These are phyloP conservation scores for Tribolium freemani DNA, from an alignment of 2,888 invertebrate genomes.

Conservation along the genomic window DNA sequence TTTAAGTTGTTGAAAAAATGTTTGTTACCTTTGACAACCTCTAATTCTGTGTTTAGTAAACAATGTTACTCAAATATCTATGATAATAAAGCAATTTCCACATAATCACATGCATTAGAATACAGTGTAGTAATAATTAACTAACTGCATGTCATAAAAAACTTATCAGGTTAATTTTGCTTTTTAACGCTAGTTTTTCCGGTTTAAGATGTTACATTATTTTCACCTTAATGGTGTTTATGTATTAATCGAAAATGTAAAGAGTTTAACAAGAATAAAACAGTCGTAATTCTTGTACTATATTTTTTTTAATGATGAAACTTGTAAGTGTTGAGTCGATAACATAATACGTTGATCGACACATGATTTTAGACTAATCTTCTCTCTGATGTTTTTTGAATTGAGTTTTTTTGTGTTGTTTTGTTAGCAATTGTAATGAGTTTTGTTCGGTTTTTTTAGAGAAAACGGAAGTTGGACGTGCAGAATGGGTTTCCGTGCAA, in stretches of 20 bases:
- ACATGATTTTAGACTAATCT: constrained; percentile 63
- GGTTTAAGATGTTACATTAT: neutral
- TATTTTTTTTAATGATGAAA: constrained; percentile 33
- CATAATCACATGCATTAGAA: neutral
- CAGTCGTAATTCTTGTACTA: neutral
- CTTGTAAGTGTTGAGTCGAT: constrained; percentile 53
- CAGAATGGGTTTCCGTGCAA: constrained; percentile 71
- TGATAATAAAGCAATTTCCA: constrained; percentile 1
- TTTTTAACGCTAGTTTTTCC: neutral
- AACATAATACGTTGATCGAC: constrained; percentile 55
- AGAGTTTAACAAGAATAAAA: neutral
- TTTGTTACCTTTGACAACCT: neutral
- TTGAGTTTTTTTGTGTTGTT: neutral
- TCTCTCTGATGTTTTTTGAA: constrained; percentile 63
- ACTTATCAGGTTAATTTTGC: neutral
- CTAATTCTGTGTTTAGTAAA: neutral
- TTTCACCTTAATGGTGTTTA: neutral
- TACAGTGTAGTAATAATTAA: neutral
- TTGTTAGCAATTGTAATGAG: neutral
- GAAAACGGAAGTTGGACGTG: constrained; percentile 69
- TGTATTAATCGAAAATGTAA: neutral
- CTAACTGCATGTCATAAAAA: neutral
- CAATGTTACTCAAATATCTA: neutral
- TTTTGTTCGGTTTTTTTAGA: constrained; percentile 54
- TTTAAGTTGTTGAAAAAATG: neutral